These are phyloP conservation scores for Pterocles gutturalis DNA, from an alignment of 2,113 vertebrate species.

Conservation along the genomic window DNA sequence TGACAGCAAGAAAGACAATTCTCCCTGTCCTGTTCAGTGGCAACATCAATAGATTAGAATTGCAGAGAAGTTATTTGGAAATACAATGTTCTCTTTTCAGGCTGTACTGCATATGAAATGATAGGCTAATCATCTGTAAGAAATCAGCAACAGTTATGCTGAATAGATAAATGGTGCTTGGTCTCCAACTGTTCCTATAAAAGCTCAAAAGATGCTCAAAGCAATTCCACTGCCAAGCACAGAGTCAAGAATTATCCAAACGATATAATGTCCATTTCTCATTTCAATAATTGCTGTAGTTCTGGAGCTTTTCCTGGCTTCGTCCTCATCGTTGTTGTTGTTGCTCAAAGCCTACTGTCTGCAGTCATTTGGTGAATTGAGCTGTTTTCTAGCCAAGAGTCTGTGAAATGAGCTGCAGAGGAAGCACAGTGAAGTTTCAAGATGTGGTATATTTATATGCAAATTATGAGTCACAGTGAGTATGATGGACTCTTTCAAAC, in stretches of 20 bases:
- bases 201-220: slow-evolving; percentile 82
- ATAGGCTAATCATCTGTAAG: slow-evolving; percentile 80
- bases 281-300: neutral
- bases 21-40: slow-evolving; percentile 80
- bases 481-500: neutral
- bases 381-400: neutral
- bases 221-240: slow-evolving; percentile 77
- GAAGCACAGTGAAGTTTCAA: neutral
- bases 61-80: slow-evolving; percentile 60
- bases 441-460: neutral
- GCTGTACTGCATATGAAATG: slow-evolving; percentile 77
- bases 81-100: slow-evolving; percentile 39
- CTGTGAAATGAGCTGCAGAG: neutral
- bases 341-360: neutral
- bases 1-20: slow-evolving; percentile 80
- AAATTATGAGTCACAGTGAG: neutral
- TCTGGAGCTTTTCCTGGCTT: neutral
- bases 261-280: neutral
- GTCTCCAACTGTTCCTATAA: slow-evolving; percentile 82
- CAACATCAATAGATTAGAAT: slow-evolving; percentile 79
- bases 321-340: neutral
- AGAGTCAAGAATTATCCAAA: neutral
- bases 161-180: slow-evolving; percentile 82
- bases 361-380: neutral
- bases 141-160: slow-evolving; percentile 83